Evolutionary conservation across 2,113 vertebrate species (phyloP), one percentile per base, ranked within the genome.

Genomic region (Psilopsiagon aymara): DNA sequence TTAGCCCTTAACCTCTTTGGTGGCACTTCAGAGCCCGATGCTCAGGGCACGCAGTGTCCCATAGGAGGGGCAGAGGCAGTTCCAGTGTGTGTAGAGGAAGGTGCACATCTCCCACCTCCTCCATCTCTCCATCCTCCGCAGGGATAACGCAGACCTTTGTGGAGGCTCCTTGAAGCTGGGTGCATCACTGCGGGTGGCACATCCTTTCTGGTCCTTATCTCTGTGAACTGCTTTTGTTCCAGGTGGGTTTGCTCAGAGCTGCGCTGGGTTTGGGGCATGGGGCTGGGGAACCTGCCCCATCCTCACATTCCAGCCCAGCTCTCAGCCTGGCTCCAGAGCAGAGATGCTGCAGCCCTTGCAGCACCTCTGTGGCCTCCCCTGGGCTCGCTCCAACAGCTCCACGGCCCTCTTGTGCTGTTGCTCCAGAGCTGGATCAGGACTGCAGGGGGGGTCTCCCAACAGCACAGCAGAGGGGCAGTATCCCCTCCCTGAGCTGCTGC

Each of bases 1-100:
- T 83, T 60, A 82, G 27, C 67, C 51, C 43, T 68, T 14, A 9
- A 16, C 25, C 0, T 69, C 55, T 60, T 2, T 43, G 16, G 4
- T 23, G 49, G 77, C 14, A 35, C 46, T 46, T 82, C 6, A 68
- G 53, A 59, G 17, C 35, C 41, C 0, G 0, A 6, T 3, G 5
- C 2, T 2, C 44, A 14, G 73, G 76, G 52, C 57, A 44, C 1
- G 0, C 64, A 37, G 44, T 5, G 3, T 52, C 57, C 51, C 3
- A 3, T 33, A 80, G 75, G 31, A 78, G n/a, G 16, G 10, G 17
- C 57, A 64, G 49, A 63, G 18, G 37, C 24, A 52, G 44, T 8
- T 68, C 82, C 46, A 67, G 68, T 11, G 2, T 1, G 9, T 9
- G 29, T 35, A 31, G 11, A 24, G 53, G 47, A 41, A 20, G 37